Evolutionary conservation across 2,888 invertebrate species (phyloP).

Genomic region (Poecilus cupreus): DNA sequence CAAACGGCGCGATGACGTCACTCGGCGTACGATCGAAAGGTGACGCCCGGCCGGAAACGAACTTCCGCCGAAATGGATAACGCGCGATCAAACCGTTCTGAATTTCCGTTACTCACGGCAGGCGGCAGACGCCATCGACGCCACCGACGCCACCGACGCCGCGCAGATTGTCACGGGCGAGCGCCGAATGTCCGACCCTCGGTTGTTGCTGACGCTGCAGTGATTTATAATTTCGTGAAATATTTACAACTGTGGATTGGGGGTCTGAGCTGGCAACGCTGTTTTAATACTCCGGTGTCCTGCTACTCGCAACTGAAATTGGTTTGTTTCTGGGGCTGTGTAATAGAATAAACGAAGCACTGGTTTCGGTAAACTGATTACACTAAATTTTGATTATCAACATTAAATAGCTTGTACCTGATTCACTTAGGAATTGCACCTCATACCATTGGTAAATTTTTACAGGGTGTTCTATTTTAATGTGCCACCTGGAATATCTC

Average conservation of each 20-base stretch:
- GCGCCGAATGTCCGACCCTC: not conserved
- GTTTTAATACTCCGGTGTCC: not conserved
- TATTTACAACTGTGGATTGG: constrained; percentile 3
- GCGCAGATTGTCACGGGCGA: not conserved
- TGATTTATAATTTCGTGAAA: constrained; percentile 16
- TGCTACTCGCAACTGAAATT: not conserved
- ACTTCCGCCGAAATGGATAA: constrained; percentile 46
- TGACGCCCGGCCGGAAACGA: constrained; percentile 38
- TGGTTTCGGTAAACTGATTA: no score
- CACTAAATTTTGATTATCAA: no score
- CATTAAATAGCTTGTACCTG: no score
- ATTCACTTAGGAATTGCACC: no score
- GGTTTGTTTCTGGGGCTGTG: not conserved
- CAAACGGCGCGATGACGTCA: constrained; percentile 24
- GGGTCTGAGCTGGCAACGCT: not conserved
- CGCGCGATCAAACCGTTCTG: constrained; percentile 42
- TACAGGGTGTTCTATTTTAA: no score
- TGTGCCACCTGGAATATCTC: no score
- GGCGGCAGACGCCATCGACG: no score
- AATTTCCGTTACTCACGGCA: constrained; percentile 38
- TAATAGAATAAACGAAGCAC: not conserved
- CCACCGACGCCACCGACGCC: no score
- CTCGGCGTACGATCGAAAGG: constrained; percentile 38
- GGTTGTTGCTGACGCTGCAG: not conserved
- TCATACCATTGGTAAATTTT: no score